phyloP scores from a whole-genome alignment of 2,797 vertebrate species.

The Acanthurus lineatus region DNA sequence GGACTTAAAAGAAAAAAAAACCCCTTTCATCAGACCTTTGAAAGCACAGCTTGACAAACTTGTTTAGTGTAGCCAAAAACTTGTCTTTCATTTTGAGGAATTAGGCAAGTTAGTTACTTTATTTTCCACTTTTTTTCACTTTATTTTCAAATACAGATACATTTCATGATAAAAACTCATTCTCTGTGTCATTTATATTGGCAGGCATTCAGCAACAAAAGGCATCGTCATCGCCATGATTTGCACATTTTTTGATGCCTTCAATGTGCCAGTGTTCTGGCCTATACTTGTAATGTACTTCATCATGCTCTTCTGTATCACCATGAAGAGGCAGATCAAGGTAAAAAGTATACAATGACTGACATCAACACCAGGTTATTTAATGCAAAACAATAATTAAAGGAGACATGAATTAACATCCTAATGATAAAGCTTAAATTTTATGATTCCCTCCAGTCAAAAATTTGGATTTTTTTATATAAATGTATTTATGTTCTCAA shows the following conservation, averaged over 20 bases:
- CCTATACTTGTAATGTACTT: conserved; percentile 99
- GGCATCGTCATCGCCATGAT: conserved; percentile 97
- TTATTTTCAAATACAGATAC: too few species aligned
- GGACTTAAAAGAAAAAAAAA: not conserved
- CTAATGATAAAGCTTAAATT: too few species aligned
- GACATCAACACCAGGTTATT: not conserved
- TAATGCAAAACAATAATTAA: too few species aligned
- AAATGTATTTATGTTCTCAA: too few species aligned
- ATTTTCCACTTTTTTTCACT: not conserved
- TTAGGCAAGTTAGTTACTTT: not conserved
- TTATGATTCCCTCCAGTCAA: too few species aligned
- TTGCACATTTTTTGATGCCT: conserved; percentile 98
- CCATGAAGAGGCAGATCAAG: conserved; percentile 99
- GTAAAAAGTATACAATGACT: conserved; percentile 76
- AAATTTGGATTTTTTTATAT: too few species aligned
- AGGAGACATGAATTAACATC: too few species aligned
- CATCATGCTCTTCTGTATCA: conserved; percentile 99
- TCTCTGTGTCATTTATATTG: too few species aligned
- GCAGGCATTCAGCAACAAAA: conserved; percentile 98
- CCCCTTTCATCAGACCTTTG: not conserved
- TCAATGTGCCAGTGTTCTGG: conserved; percentile 99
- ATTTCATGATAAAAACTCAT: too few species aligned
- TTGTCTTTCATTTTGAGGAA: not conserved
- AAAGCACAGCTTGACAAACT: not conserved
- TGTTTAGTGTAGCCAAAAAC: not conserved